Base-by-base conservation (phyloP, 2,888 invertebrate species). In the Crioceris asparagi region DNA sequence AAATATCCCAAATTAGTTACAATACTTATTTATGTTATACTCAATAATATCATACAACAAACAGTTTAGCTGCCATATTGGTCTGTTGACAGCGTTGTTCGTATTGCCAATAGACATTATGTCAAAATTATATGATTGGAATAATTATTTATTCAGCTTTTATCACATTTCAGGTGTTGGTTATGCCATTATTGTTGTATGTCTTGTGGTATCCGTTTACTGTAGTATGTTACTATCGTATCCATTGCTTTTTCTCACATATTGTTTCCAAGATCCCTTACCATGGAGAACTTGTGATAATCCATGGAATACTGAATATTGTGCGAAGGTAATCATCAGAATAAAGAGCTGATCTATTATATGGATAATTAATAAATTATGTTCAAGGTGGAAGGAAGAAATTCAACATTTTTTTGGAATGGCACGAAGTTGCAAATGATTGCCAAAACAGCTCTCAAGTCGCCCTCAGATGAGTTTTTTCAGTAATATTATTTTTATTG, bases 171-270 rank as follows among this genome's bases (percentile, higher is more conserved):
- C 59, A 90, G 90, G 92, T 33, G 83, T 86, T 10, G 92, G 92
- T 2, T 85, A 83, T 54, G 85, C 90, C 1, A 80, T 83, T 18
- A 71, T 86, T 3, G 64, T 90, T 35, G 74, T 88, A 46, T 90
- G 91, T 48, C 66, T 83, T 37, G 80, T 90, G 64, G 77, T 83
- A 38, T 79, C 83, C 36, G 75, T 75, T 45, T 92, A 88, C 64
- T 92, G 88, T 65, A 83, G 87, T 39, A 79, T 87, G 1, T 78
- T 92, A 29, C 76, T 90, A 58, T 74, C 88, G 0, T 91, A 90
- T 71, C 87, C 90, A 1, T 57, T 91, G 29, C 73, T 83, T 47
- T 92, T 87, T 65, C 68, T 91, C 21, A 74, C 74, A 48, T 77
- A 80, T 60, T 79, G 82, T 11, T 72, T 84, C 47, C 68, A 64